A percentile compares a stretch with the other conserved stretches of the same genome.
These are phyloP conservation scores for Mastomys natalensis DNA, from an alignment of 2,113 vertebrate genomes.

Conservation along the genomic window DNA sequence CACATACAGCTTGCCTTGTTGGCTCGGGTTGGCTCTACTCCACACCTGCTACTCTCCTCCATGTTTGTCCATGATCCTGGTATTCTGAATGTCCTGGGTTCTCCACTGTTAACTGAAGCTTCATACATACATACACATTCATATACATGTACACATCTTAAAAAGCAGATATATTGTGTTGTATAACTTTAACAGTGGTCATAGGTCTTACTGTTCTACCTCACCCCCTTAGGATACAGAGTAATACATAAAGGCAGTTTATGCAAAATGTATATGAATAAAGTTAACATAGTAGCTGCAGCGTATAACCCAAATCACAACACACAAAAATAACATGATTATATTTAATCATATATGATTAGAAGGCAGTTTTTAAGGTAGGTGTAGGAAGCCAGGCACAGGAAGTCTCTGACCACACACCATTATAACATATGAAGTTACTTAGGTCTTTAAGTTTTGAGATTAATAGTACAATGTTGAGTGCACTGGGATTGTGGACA, in stretches of 20 bases:
- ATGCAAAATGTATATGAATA: not conserved
- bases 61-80: not conserved
- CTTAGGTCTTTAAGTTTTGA: not conserved
- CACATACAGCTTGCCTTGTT: not conserved
- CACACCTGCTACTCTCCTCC: not conserved
- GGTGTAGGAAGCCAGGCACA: not conserved
- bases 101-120: not conserved
- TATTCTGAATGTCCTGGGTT: not conserved
- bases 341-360: not conserved
- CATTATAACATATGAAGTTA: not conserved
- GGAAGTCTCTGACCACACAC: not conserved
- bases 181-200: not conserved
- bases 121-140: not conserved
- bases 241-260: not conserved
- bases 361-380: not conserved
- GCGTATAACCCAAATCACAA: not conserved
- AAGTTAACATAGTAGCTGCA: not conserved
- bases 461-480: not conserved
- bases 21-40: not conserved
- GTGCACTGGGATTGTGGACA: not conserved
- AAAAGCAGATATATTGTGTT: not conserved
- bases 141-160: not conserved
- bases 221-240: not conserved
- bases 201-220: not conserved
- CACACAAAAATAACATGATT: not conserved